Evolutionary conservation across 2,888 invertebrate species (phyloP), one percentile per base, ranked within the genome.

Genomic region (Bugulina stolonifera): DNA sequence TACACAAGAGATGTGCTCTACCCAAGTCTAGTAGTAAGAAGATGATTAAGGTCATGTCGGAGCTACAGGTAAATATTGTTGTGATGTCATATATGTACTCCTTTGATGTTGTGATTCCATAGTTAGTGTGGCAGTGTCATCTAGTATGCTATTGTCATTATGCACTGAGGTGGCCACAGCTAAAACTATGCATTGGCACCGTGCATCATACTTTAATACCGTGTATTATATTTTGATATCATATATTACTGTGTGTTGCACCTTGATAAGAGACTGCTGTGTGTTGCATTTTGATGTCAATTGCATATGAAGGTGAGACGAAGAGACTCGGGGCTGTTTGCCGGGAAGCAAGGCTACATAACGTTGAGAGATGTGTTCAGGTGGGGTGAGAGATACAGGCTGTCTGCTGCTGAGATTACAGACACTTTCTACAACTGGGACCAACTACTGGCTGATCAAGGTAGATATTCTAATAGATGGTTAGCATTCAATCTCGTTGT

Each of bases 281-380:
- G n/a, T 52, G 52, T 14, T 52, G 10, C 52, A 52, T 52, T 52
- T 52, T 14, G 52, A 52, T 52, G 22, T 52, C 22, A 10, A 14
- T 25, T 57, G 69, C 72, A 58, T 25, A 76, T 77, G 23, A 83
- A 90, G 87, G 82, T 87, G 1, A 85, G 89, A 77, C 87, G 97
- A 57, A 89, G 91, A 77, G 91, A 91, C 0, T 93, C 94, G 0
- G 93, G 93, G 0, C 90, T 93, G 0, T 93, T 94, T 81, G 92
- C 92, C 75, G 94, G 94, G 0, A 94, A 94, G 86, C 92, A 93
- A 80, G 88, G 88, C 55, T 95, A 93, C 79, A 95, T 98, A 76
- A 98, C 98, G 0, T 85, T 98, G 55, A 88, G 98, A 80, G 98
- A 98, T 86, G 87, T 99, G 29, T 98, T 98, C 82, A 88, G 97